Evolutionary conservation across 2,888 invertebrate genomes (phyloP), one percentile per base, ranked within the genome.

Genomic region (Ochropleura leucogaster): DNA sequence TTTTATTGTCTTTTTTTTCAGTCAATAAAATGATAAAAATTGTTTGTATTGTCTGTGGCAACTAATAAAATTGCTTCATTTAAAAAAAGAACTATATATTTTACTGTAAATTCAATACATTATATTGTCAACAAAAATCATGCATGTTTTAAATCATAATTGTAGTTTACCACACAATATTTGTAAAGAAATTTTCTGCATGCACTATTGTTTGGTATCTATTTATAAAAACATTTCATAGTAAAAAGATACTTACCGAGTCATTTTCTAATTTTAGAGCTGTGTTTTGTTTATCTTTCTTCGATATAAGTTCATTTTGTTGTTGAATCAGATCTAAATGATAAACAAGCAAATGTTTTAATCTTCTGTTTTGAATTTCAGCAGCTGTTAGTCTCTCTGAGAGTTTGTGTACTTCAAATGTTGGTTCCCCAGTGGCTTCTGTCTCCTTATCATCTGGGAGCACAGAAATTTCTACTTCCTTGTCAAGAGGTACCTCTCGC

Each of bases 321-420:
- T 98, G 98, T 93, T 99, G 98, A 91, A 99, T 98, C 80, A 99
- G 96, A 93, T 99, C 98, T 89, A 99, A 96, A 93, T 99, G 98
- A 85, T 98, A 97, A 77, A 98, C 95, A 83, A 99, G 95, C 91
- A 99, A 97, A 84, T 98, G 98, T 94, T 98, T 98, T 69, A 98
- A 96, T 89, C 97, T 97, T 92, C 97, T 97, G 93, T 98, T 97
- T 95, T 98, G 97, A 89, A 78, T 88, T 74, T 94, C 94, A 74
- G 93, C 88, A 8, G 90, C 94, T 89, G 93, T 94, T 88, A 96
- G 92, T 87, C 91, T 94, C 85, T 95, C 92, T 44, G 91, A 88
- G 7, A 94, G 91, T 59, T 87, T 87, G 62, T 77, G 87, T 12
- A 93, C 81, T 68, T 94, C 94, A 57, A 68, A 64, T 18, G 79